Evolutionary conservation across 2,113 vertebrate genomes (phyloP).

Genomic region (Tachysurus vachellii): DNA sequence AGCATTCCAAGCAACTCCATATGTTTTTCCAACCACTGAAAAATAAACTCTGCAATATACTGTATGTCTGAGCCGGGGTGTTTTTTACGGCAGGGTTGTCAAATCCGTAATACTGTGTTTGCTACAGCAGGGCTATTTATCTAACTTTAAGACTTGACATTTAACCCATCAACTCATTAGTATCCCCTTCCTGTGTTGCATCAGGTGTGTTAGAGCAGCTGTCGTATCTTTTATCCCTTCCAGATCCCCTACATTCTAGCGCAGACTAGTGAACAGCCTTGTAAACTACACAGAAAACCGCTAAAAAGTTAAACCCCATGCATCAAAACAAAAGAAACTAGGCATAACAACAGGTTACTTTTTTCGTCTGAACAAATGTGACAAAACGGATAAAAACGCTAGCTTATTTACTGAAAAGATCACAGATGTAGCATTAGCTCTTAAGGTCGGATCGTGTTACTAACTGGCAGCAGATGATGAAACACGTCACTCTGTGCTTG

Average conservation of each 20-base stretch:
- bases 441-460: slow-evolving; percentile 4
- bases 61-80: background rate
- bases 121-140: background rate
- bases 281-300: background rate
- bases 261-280: background rate
- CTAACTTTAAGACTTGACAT: slow-evolving; percentile 4
- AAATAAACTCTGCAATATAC: slow-evolving; percentile 2
- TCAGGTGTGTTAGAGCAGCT: background rate
- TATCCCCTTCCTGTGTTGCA: background rate
- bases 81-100: background rate
- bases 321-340: background rate
- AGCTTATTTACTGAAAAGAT: background rate
- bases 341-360: background rate
- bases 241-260: background rate
- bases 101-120: background rate
- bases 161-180: background rate
- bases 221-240: background rate
- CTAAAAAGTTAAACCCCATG: background rate
- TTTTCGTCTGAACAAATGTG: background rate
- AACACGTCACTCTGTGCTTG: background rate
- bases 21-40: slow-evolving; percentile 34
- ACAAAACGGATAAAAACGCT: background rate
- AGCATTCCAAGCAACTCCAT: slow-evolving; percentile 23
- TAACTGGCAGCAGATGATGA: slow-evolving; percentile 10
- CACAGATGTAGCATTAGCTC: slow-evolving; percentile 5